Evolutionary conservation across 2,797 vertebrate species (phyloP).

Genomic region (Okamejei kenojei): DNA sequence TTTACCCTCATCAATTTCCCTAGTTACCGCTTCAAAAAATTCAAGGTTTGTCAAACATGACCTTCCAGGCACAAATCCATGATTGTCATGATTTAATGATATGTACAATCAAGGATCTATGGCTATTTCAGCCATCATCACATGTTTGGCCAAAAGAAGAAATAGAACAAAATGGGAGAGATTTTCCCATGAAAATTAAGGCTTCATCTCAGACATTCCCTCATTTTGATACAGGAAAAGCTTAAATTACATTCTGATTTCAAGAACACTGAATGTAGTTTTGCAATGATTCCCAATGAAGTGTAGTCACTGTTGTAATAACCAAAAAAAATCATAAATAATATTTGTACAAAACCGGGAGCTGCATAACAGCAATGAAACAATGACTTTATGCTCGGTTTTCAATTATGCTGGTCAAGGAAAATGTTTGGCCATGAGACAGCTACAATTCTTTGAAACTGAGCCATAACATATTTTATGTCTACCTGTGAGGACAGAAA

Average conservation of each 20-base stretch:
- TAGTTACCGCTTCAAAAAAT: too few species aligned
- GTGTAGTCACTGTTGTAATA: not conserved
- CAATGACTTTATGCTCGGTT: not conserved
- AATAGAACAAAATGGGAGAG: not conserved
- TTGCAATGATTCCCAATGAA: too few species aligned
- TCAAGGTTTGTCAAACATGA: too few species aligned
- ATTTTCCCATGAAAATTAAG: not conserved
- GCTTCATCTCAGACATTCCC: not conserved
- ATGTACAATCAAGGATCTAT: not conserved
- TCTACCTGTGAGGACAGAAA: not conserved
- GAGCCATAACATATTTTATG: not conserved
- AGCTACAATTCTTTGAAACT: not conserved
- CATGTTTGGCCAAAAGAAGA: not conserved
- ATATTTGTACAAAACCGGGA: not conserved
- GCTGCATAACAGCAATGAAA: not conserved
- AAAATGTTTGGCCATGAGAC: not conserved
- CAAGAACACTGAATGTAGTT: too few species aligned
- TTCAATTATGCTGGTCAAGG: not conserved
- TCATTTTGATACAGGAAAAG: not conserved
- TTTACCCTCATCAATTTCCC: too few species aligned
- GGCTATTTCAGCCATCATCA: not conserved
- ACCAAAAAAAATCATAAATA: not conserved
- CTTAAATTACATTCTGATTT: too few species aligned
- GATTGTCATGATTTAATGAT: not conserved
- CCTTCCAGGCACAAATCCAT: too few species aligned